A percentile compares a stretch with the other conserved stretches of the same genome.
phyloP scores from a whole-genome alignment of 23 tunicate genomes.

The Trididemnum nubilum region DNA sequence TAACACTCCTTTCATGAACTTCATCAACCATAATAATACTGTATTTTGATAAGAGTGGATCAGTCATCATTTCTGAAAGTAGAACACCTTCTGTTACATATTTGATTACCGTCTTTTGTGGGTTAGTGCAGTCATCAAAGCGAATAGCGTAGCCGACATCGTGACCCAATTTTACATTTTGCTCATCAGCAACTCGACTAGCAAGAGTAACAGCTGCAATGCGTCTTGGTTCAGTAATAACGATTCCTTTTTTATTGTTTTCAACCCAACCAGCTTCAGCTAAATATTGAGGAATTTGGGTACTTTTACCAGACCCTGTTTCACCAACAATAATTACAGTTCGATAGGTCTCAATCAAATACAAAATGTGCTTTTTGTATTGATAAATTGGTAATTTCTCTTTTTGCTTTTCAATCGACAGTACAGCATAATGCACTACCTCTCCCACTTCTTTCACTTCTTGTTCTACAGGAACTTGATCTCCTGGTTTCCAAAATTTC shows the following conservation, averaged over 20 bases:
- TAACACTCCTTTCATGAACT: slow-evolving; percentile 91
- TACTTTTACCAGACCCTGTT: slow-evolving; percentile 95
- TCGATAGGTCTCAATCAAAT: slow-evolving; percentile 61
- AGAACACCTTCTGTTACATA: slow-evolving; percentile 91
- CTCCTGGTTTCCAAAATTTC: slow-evolving; percentile 88
- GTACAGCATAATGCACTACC: slow-evolving; percentile 43
- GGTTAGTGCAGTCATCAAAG: slow-evolving; percentile 67
- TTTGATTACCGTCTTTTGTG: slow-evolving; percentile 53
- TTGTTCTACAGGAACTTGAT: slow-evolving; percentile 53
- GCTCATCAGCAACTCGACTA: slow-evolving; percentile 78
- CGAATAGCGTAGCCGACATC: slow-evolving; percentile 95
- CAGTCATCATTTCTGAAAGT: slow-evolving; percentile 90
- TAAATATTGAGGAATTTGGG: slow-evolving; percentile 94
- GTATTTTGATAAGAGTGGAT: slow-evolving; percentile 77
- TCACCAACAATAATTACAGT: slow-evolving; percentile 87
- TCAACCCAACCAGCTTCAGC: slow-evolving; percentile 80
- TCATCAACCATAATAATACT: slow-evolving; percentile 85
- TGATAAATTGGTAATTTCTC: slow-evolving; percentile 75
- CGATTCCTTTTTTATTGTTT: slow-evolving; percentile 45
- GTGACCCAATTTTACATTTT: slow-evolving; percentile 42
- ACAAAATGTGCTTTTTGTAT: slow-evolving; percentile 83
- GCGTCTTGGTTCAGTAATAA: slow-evolving; percentile 79
- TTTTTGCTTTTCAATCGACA: slow-evolving; percentile 73
- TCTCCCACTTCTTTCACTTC: slow-evolving; percentile 45
- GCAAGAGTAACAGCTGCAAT: slow-evolving; percentile 91